Evolutionary conservation across 1,140 invertebrate species (phyloP), one percentile per base, ranked within the genome.

Genomic region (Cataglyphis hispanica): DNA sequence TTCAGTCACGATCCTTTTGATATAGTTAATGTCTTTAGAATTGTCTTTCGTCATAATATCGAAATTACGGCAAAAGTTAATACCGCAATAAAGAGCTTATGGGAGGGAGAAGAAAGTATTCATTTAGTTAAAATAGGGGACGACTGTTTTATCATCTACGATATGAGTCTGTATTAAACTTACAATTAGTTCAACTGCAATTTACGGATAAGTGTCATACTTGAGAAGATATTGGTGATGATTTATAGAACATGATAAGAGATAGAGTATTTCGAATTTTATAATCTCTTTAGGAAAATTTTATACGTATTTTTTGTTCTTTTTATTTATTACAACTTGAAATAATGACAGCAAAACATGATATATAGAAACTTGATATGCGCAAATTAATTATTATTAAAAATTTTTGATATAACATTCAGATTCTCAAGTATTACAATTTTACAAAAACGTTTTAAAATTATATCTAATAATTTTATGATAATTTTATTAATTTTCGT

Each of bases 121-220:
- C 56, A 40, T 61, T 76, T 27, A 43, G 34, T 43, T 76, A 76
- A 63, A 63, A 76, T n/a, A 63, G 16, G 0, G 16, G 1, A 25
- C 4, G 70, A 37, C 22, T 61, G 22, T 11, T 61, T 76, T 22
- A 43, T 27, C 16, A 16, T 1, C 22, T 43, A 63, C 60, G 56
- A 43, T 61, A 40, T 40, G 7, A 13, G 19, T 72, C 31, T 74
- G 7, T 22, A 22, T 69, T 69, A 13, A 74, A 74, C 11, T 74
- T 74, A n/a, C n/a, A n/a, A n/a, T n/a, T n/a, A 56, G 50, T 22
- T 58, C 1, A 58, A 74, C 11, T 74, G 46, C 50, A 74, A 74
- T 25, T 56, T 74, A 74, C 27, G 3, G 31, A 1, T 72, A 31
- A 58, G n/a, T 58, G 31, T 58, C 13, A 16, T n/a, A 74, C 31